Base-by-base conservation (phyloP, 2,113 vertebrate genomes). In the Butastur rufipennis region DNA sequence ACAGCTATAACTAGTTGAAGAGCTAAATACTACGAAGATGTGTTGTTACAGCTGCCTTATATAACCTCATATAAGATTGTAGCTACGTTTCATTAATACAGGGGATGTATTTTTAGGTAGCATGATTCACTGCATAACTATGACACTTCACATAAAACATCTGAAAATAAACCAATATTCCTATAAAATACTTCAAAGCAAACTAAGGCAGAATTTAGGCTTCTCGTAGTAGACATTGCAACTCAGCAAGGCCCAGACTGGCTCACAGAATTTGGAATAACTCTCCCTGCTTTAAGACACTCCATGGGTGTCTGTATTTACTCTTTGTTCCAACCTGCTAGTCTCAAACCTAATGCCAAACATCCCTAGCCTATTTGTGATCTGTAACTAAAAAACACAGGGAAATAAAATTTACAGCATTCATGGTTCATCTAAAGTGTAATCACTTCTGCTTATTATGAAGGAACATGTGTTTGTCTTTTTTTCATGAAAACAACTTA, bases 71-170 rank as follows among this genome's bases (percentile, higher is more conserved):
- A 21, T 73, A 93, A 86, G 40, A 55, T 10, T 59, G 38, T 83
- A 88, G 67, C 36, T 80, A 82, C 38, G 29, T 90, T 88, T 62
- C 23, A 31, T 66, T 86, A 92, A 63, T 50, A 47, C 38, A 74
- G 59, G 13, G 13, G 15, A 59, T 62, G 19, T 88, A 93, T 71
- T 96, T 90, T 97, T 90, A 88, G 42, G 42, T 38, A 78, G n/a
- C 13, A 50, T 81, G 88, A 95, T 81, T 94, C 93, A 95, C 79
- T 31, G 29, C n/a, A 59, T 61, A 93, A 50, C 74, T 96, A 88
- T 83, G 79, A 96, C 67, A 95, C 84, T 58, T 93, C 38, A 31
- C 10, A 81, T 91, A 29, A 82, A 70, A 75, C 10, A 68, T 77
- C 58, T 61, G 58, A 93, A 94, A 90, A 88, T 67, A 88, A 95